These are phyloP conservation scores for Centropus bengalensis DNA, from an alignment of 2,113 vertebrate species.

Conservation along the genomic window DNA sequence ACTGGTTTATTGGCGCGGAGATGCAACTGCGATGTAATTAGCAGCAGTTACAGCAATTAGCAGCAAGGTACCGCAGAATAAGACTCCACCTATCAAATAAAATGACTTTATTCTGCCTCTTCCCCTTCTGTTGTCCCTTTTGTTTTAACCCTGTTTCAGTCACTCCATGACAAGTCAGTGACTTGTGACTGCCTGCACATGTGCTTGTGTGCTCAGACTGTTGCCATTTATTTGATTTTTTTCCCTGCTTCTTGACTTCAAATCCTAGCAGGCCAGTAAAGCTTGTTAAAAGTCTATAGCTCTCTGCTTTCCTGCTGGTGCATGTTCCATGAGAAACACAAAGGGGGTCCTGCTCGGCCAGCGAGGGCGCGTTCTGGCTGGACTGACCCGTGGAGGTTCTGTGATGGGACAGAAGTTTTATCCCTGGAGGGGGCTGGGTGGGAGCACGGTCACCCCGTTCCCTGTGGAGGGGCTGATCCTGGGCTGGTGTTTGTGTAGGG, in stretches of 20 bases:
- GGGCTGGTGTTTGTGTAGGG: not conserved
- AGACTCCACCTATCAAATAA: not conserved
- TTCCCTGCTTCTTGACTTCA: not conserved
- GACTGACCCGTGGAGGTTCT: not conserved
- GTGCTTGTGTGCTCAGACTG: not conserved
- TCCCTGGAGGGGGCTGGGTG: not conserved
- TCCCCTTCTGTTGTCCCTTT: not conserved
- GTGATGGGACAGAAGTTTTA: not conserved
- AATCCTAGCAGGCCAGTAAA: not conserved
- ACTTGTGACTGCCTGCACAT: not conserved
- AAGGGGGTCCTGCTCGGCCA: not conserved
- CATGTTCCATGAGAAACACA: not conserved
- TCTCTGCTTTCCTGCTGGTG: not conserved
- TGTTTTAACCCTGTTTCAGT: not conserved
- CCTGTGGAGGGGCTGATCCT: not conserved
- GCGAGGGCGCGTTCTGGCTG: not conserved
- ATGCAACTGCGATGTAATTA: not conserved
- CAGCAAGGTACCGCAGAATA: not conserved
- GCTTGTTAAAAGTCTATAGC: not conserved
- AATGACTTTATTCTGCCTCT: not conserved
- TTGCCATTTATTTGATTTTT: not conserved
- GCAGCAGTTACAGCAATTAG: not conserved
- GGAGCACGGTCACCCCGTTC: fast-evolving
- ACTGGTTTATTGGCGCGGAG: not conserved
- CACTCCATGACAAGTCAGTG: not conserved